phyloP scores from a whole-genome alignment of 2,888 invertebrate genomes.

The Dynastes grantii region DNA sequence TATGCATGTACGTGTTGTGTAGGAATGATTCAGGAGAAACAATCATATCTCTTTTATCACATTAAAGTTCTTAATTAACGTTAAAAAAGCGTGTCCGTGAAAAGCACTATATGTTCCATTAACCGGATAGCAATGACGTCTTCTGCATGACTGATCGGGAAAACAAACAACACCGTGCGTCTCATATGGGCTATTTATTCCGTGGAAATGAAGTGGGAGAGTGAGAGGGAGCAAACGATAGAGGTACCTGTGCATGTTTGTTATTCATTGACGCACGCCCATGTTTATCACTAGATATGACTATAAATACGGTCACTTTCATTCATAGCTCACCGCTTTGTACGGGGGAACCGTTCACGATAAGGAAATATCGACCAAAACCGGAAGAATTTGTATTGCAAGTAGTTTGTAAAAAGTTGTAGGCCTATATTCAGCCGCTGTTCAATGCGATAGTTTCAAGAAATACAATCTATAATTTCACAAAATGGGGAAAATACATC shows the following conservation, averaged over 20 bases:
- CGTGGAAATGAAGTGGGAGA: not conserved
- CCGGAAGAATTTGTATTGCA: constrained; percentile 8
- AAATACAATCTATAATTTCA: no score
- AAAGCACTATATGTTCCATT: not conserved
- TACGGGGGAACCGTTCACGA: constrained; percentile 19
- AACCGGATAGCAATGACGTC: constrained; percentile 17
- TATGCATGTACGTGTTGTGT: not conserved
- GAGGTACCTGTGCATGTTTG: constrained; percentile 8
- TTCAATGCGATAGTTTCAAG: no score
- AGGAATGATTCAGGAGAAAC: not conserved
- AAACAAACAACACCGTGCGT: not conserved
- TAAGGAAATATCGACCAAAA: constrained; percentile 31
- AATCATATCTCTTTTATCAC: not conserved
- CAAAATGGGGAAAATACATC: no score
- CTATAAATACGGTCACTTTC: constrained; percentile 40
- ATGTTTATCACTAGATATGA: constrained; percentile 39
- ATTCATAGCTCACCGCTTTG: constrained; percentile 27
- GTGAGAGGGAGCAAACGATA: not conserved
- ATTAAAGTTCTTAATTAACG: not conserved
- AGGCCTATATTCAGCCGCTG: no score
- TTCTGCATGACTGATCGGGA: not conserved
- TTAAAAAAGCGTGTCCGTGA: not conserved
- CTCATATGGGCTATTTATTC: constrained; percentile 1
- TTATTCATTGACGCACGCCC: constrained; percentile 34
- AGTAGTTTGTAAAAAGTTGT: constrained; percentile 25